phyloP scores from a whole-genome alignment of 2,888 invertebrate genomes.

The Drosophila austrosaltans region DNA sequence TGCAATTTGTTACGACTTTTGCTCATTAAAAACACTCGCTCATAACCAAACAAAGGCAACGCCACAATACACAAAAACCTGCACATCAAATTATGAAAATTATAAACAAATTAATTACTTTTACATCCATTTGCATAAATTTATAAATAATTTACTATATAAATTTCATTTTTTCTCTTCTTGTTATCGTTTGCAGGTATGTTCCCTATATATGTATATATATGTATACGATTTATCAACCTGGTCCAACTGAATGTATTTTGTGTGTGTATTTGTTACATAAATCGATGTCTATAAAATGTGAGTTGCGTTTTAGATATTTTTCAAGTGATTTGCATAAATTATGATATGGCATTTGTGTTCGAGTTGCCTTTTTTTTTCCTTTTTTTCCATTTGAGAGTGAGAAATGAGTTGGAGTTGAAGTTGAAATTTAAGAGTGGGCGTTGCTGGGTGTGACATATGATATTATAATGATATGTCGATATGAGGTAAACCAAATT shows the following conservation, averaged over 20 bases:
- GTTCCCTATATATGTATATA: background rate
- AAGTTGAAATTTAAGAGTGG: slow-evolving; percentile 36
- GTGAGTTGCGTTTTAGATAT: slow-evolving; percentile 62
- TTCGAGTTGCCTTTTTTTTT: too few species aligned
- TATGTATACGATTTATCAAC: background rate
- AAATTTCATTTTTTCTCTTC: slow-evolving; percentile 33
- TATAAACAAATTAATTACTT: slow-evolving; percentile 56
- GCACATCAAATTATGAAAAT: slow-evolving; percentile 37
- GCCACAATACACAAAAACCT: slow-evolving; percentile 6
- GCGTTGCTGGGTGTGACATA: slow-evolving; percentile 39
- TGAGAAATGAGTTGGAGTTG: slow-evolving; percentile 1
- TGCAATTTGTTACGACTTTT: slow-evolving; percentile 38
- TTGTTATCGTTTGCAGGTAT: slow-evolving; percentile 69
- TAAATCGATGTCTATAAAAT: slow-evolving; percentile 52
- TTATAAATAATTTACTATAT: slow-evolving; percentile 9
- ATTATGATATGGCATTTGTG: slow-evolving; percentile 48
- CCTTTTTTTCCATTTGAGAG: background rate
- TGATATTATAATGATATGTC: slow-evolving; percentile 41
- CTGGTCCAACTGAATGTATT: background rate
- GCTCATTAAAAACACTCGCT: slow-evolving; percentile 43
- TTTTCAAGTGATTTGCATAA: slow-evolving; percentile 71
- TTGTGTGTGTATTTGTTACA: slow-evolving; percentile 22
- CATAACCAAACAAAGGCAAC: slow-evolving; percentile 17
- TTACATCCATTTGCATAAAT: slow-evolving; percentile 20
- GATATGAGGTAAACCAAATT: slow-evolving; percentile 25